These are phyloP conservation scores for Carassius carassius DNA, from an alignment of 2,113 vertebrate species.

Conservation along the genomic window DNA sequence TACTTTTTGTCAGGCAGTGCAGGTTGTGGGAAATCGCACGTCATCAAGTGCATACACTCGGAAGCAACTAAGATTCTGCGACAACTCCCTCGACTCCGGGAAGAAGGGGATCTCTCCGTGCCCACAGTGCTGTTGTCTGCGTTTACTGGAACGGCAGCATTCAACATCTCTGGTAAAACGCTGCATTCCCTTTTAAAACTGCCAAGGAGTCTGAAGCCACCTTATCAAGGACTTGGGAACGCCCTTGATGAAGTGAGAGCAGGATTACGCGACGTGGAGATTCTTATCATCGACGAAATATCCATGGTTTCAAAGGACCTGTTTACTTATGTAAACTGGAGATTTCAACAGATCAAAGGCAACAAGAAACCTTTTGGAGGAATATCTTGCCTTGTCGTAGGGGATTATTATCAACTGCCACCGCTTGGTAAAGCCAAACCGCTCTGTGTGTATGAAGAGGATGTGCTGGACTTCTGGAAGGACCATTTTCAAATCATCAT, in stretches of 20 bases:
- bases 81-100: background rate
- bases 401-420: slow-evolving; percentile 43
- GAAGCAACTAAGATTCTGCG: slow-evolving; percentile 47
- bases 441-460: slow-evolving; percentile 35
- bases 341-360: slow-evolving; percentile 47
- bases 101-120: slow-evolving; percentile 29
- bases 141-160: slow-evolving; percentile 48
- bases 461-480: slow-evolving; percentile 31
- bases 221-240: slow-evolving; percentile 51
- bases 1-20: slow-evolving; percentile 45
- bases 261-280: too few relatives aligned
- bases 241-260: background rate
- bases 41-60: slow-evolving; percentile 50
- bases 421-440: slow-evolving; percentile 37
- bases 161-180: slow-evolving; percentile 45
- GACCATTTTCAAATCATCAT: background rate
- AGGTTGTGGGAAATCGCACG: slow-evolving; percentile 50
- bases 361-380: slow-evolving; percentile 23
- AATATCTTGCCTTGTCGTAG: background rate
- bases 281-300: too few relatives aligned
- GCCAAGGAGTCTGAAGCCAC: slow-evolving; percentile 34
- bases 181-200: slow-evolving; percentile 36
- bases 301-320: too few relatives aligned
- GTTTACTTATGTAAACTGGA: slow-evolving; percentile 5
- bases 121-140: slow-evolving; percentile 19